Conservation (phyloP, 2,888 invertebrate species). For the Caenorhabditis sinica region DNA sequence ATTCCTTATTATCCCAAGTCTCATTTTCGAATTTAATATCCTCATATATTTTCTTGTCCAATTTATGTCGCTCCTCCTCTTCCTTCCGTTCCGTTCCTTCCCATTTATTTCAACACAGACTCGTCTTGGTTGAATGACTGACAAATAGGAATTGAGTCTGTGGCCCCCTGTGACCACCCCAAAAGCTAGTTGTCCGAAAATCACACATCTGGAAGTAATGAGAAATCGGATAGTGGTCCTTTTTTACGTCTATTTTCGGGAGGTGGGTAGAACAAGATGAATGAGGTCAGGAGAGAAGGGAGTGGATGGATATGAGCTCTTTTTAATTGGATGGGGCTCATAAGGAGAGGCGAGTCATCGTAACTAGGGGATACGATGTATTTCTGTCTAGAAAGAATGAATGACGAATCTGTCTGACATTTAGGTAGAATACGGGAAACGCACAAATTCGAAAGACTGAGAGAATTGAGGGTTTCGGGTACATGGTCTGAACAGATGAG, state of each 20-base stretch:
- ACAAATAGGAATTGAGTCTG: constrained; percentile 42
- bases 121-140: constrained; percentile 37
- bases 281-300: not conserved
- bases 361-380: constrained; percentile 30
- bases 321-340: constrained; percentile 18
- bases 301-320: not conserved
- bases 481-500: not conserved
- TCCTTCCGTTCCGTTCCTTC: constrained; percentile 4
- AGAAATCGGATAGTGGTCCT: constrained; percentile 38
- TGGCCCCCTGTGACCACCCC: not conserved
- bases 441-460: not conserved
- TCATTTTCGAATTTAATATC: not conserved
- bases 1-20: too few relatives aligned
- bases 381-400: not conserved
- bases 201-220: constrained; percentile 64
- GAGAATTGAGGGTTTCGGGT: not conserved
- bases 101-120: constrained; percentile 28
- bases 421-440: not conserved
- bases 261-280: not conserved
- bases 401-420: constrained; percentile 16
- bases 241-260: constrained; percentile 5
- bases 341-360: constrained; percentile 18
- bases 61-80: not conserved
- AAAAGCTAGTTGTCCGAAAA: constrained; percentile 31
- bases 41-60: not conserved